Evolutionary conservation across 2,797 vertebrate species (phyloP), one percentile per base, ranked within the genome.

Genomic region (Lepus oiostolus): DNA sequence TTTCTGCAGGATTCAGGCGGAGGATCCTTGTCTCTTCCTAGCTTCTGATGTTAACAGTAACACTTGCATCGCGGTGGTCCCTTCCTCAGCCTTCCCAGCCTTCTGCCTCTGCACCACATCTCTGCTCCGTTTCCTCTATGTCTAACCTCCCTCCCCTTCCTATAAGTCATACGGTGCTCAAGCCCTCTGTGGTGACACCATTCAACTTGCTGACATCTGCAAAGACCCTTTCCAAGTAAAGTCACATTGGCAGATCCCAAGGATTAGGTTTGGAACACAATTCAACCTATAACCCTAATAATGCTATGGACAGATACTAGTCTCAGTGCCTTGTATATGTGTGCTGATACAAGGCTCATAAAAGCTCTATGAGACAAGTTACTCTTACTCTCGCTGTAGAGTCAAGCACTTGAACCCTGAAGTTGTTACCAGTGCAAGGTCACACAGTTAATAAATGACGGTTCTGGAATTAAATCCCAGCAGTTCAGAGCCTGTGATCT

Each of bases 201-300:
- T 58, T 76, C 54, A 70, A 35, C 35, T 82, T 54, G n/a, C 63
- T 35, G n/a, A 81, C 22, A 75, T 70, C 21, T 52, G 5, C 81
- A 90, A 38, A 81, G 70, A 85, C 19, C 17, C 68, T 84, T 81
- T 85, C 85, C 47, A 85, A 88, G 81, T 74, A 67, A 81, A 75
- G 26, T 74, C 19, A 35, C n/a, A 42, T 32, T 63, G 16, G 6
- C 38, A 85, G 58, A 35, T 63, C 26, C 3, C 19, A 19, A 30
- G 3, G 47, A 5, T 79, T 30, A 30, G 7, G 28, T 11, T 82
- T 19, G 14, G 30, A 5, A 13, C 30, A 38, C 3, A 16, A 21
- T 28, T 58, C 30, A 63, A 54, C 60, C 60, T 11, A 2, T 30
- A 26, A 26, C 2, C 24, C 52, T 35, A 19, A 50, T 75, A 28